phyloP scores from a whole-genome alignment of 1,140 invertebrate genomes.

The Solen grandis region DNA sequence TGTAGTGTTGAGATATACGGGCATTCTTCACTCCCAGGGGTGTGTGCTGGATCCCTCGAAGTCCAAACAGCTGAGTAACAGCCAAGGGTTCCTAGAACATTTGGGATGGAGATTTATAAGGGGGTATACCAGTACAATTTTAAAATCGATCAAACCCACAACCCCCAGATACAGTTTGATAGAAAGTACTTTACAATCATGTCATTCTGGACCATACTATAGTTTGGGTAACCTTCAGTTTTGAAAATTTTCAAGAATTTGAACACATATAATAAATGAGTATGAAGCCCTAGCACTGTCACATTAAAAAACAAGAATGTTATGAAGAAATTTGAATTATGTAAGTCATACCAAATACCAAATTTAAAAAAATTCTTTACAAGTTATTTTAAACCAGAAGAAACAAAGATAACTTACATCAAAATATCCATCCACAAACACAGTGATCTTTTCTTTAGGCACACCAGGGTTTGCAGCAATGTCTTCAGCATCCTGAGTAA shows the following conservation, averaged over 20 bases:
- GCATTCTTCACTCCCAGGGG: conserved; percentile 80
- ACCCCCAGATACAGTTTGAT: neutral
- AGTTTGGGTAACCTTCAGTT: neutral
- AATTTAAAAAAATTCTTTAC: neutral
- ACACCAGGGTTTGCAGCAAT: conserved; percentile 84
- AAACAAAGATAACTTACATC: conserved; percentile 78
- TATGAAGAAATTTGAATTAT: neutral
- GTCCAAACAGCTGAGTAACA: conserved; percentile 85
- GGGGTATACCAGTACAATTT: too few species aligned
- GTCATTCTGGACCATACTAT: neutral
- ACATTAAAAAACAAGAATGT: neutral
- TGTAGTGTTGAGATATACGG: conserved; percentile 86
- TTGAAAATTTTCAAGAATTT: neutral
- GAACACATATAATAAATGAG: neutral
- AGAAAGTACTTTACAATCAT: neutral
- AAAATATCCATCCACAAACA: conserved; percentile 87
- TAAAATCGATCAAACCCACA: too few species aligned
- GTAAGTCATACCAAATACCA: too few species aligned
- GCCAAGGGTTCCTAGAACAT: conserved; percentile 83
- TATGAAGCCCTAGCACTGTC: conserved; percentile 2
- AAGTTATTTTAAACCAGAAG: neutral
- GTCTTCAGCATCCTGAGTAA: conserved; percentile 83
- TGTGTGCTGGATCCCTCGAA: conserved; percentile 80
- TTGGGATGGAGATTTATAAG: too few species aligned
- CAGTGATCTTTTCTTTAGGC: conserved; percentile 85